Evolutionary conservation across 2,888 invertebrate genomes (phyloP).

Genomic region (Lydus trimaculatus): DNA sequence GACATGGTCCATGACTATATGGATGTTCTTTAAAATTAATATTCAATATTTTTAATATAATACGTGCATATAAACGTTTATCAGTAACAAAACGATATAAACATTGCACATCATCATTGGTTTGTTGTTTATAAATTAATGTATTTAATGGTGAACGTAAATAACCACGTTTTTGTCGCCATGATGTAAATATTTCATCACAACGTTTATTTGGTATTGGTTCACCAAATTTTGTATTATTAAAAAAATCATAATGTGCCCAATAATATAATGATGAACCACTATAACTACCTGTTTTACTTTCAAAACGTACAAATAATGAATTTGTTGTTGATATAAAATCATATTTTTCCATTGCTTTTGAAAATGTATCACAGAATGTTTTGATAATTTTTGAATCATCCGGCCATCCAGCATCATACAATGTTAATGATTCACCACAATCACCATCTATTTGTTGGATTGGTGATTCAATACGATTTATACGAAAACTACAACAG

Average conservation of each 20-base stretch:
- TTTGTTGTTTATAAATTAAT: conserved; percentile 81
- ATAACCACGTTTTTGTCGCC: conserved; percentile 78
- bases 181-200: conserved; percentile 87
- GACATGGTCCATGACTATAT: conserved; percentile 80
- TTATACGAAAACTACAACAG: conserved; percentile 78
- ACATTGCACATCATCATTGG: conserved; percentile 78
- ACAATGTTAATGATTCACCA: conserved; percentile 88
- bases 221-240: conserved; percentile 86
- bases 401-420: conserved; percentile 87
- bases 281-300: conserved; percentile 91
- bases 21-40: conserved; percentile 87
- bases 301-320: conserved; percentile 87
- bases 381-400: conserved; percentile 92
- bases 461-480: conserved; percentile 88
- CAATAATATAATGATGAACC: conserved; percentile 94
- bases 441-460: conserved; percentile 87
- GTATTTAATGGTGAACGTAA: conserved; percentile 87
- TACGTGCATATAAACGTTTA: conserved; percentile 79
- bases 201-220: conserved; percentile 82
- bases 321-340: conserved; percentile 89
- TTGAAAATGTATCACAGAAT: conserved; percentile 92
- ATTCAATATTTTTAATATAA: conserved; percentile 77
- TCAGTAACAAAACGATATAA: conserved; percentile 86
- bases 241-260: conserved; percentile 95
- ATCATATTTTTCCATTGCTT: conserved; percentile 92